These are phyloP conservation scores for Epinotia demarniana DNA, from an alignment of 2,888 invertebrate species.

Conservation along the genomic window DNA sequence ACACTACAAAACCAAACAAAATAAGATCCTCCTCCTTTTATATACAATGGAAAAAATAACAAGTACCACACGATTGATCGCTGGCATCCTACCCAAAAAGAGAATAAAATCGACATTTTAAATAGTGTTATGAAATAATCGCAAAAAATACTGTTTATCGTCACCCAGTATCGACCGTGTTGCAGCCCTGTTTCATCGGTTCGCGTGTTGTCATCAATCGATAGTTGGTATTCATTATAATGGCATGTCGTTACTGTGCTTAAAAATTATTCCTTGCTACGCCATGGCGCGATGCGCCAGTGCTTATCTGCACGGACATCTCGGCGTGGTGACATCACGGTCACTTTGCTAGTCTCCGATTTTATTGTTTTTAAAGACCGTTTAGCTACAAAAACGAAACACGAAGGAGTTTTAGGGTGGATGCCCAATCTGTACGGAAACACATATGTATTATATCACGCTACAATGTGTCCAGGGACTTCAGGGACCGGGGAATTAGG, in stretches of 20 bases:
- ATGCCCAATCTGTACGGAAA: background rate
- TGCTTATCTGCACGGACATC: constrained; percentile 46
- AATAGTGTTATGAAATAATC: too few species aligned
- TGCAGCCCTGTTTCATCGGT: constrained; percentile 50
- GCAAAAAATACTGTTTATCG: background rate
- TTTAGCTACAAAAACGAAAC: background rate
- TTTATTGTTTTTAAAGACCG: constrained; percentile 17
- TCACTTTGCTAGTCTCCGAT: constrained; percentile 31
- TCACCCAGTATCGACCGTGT: constrained; percentile 11
- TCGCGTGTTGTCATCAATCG: constrained; percentile 72
- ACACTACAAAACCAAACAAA: too few species aligned
- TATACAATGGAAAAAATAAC: too few species aligned
- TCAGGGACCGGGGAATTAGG: background rate
- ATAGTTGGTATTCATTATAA: constrained; percentile 75
- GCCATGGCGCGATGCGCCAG: constrained; percentile 58
- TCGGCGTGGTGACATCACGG: constrained; percentile 46
- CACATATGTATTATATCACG: background rate
- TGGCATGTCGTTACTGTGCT: constrained; percentile 72
- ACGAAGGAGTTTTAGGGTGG: background rate
- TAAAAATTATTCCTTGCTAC: constrained; percentile 65
- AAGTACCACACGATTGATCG: too few species aligned
- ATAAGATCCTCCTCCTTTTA: too few species aligned
- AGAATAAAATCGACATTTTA: background rate
- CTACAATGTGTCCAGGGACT: background rate
- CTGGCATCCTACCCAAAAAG: background rate